A percentile compares a stretch with the other conserved stretches of the same genome.
phyloP scores from a whole-genome alignment of 2,888 invertebrate species.

The Marasmarcha lunaedactyla region DNA sequence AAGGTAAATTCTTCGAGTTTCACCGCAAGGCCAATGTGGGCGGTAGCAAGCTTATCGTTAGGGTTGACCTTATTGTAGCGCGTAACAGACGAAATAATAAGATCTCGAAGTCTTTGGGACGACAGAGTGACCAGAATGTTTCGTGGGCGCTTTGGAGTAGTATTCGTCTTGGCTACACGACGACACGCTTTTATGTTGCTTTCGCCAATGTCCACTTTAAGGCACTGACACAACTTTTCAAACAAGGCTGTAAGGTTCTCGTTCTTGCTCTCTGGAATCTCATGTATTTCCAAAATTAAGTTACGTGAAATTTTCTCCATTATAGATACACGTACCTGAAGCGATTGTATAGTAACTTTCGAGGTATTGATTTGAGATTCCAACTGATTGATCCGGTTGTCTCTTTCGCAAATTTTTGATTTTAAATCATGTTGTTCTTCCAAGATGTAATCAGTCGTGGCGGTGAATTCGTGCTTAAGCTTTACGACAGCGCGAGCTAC shows the following conservation, averaged over 20 bases:
- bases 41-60: neutral
- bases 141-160: conserved; percentile 10
- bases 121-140: conserved; percentile 4
- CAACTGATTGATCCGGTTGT: too few relatives aligned
- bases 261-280: conserved; percentile 10
- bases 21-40: conserved; percentile 1
- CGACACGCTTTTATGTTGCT: conserved; percentile 7
- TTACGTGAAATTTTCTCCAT: conserved; percentile 11
- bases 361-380: too few relatives aligned
- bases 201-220: conserved; percentile 5
- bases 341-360: too few relatives aligned
- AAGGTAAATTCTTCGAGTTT: conserved; percentile 5
- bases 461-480: neutral
- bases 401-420: too few relatives aligned
- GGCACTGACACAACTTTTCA: conserved; percentile 7
- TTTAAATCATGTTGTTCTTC: conserved; percentile 9
- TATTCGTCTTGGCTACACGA: conserved; percentile 11
- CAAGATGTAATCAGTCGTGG: conserved; percentile 9
- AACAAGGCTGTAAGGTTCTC: conserved; percentile 10
- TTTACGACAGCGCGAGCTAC: neutral
- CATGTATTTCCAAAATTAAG: conserved; percentile 12
- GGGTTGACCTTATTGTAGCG: neutral
- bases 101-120: conserved; percentile 2
- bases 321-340: conserved; percentile 3
- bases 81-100: neutral